Percentiles rank a stretch among this genome's conserved stretches.
phyloP scores from a whole-genome alignment of 2,113 vertebrate genomes.

The Podilymbus podiceps region DNA sequence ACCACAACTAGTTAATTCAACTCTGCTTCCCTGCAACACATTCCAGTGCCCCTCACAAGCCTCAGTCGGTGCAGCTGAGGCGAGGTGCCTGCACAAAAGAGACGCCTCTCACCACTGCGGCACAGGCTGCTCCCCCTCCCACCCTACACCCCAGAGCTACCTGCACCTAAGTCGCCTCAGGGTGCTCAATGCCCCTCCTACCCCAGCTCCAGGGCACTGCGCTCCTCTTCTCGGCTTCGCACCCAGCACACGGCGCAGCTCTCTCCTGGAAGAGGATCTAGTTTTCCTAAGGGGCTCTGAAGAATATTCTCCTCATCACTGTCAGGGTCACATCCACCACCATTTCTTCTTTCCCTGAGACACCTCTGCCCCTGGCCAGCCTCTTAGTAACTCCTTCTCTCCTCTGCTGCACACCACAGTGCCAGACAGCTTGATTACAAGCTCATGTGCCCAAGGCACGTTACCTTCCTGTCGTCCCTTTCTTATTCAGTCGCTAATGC shows the following conservation, averaged over 20 bases:
- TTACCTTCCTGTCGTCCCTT: not conserved
- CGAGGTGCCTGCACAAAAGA: accelerated
- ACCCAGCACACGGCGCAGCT: not conserved
- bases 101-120: not conserved
- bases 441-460: accelerated
- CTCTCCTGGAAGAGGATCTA: not conserved
- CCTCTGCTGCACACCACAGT: not conserved
- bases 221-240: not conserved
- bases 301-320: not conserved
- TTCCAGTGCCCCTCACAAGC: not conserved
- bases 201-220: not conserved
- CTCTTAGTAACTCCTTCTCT: not conserved
- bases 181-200: accelerated
- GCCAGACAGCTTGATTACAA: not conserved
- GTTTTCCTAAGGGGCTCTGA: not conserved
- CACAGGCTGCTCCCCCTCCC: not conserved
- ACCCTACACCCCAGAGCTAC: not conserved
- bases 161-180: accelerated
- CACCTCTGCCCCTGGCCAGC: not conserved
- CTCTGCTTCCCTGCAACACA: not conserved
- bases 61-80: accelerated
- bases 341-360: not conserved
- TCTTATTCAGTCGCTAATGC: not conserved
- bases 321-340: not conserved
- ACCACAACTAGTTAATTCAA: not conserved